These are phyloP conservation scores for Parelbella ahira DNA, from an alignment of 2,888 invertebrate species.

Conservation along the genomic window DNA sequence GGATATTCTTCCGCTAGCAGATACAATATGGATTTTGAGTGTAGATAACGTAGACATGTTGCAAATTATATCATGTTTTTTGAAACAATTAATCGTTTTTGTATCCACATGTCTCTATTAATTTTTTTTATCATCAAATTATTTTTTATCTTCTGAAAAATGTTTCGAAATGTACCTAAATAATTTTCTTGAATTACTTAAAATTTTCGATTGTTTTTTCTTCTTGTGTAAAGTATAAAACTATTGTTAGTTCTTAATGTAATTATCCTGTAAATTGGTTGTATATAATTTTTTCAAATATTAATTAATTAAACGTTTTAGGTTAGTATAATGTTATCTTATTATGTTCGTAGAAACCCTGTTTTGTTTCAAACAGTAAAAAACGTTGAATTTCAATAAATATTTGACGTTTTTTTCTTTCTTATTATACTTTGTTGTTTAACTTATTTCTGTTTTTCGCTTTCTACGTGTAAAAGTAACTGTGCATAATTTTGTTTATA, in stretches of 20 bases:
- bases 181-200: constrained; percentile 15
- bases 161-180: background rate
- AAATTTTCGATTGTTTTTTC: constrained; percentile 19
- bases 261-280: constrained; percentile 70
- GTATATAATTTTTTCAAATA: constrained; percentile 65
- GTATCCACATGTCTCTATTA: too few relatives aligned
- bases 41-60: too few relatives aligned
- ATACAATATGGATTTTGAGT: too few relatives aligned
- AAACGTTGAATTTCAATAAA: too few relatives aligned
- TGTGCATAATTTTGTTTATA: too few relatives aligned
- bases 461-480: too few relatives aligned
- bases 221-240: constrained; percentile 40
- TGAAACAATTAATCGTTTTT: too few relatives aligned
- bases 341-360: background rate
- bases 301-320: constrained; percentile 20
- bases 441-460: too few relatives aligned
- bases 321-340: constrained; percentile 10
- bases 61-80: too few relatives aligned
- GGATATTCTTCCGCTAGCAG: too few relatives aligned
- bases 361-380: constrained; percentile 1
- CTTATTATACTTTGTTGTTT: background rate
- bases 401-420: background rate
- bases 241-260: constrained; percentile 35
- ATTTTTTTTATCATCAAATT: too few relatives aligned
- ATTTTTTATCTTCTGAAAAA: background rate